Evolutionary conservation across 1,140 invertebrate genomes (phyloP), one percentile per base, ranked within the genome.

Genomic region (Drosophila rhopaloa): DNA sequence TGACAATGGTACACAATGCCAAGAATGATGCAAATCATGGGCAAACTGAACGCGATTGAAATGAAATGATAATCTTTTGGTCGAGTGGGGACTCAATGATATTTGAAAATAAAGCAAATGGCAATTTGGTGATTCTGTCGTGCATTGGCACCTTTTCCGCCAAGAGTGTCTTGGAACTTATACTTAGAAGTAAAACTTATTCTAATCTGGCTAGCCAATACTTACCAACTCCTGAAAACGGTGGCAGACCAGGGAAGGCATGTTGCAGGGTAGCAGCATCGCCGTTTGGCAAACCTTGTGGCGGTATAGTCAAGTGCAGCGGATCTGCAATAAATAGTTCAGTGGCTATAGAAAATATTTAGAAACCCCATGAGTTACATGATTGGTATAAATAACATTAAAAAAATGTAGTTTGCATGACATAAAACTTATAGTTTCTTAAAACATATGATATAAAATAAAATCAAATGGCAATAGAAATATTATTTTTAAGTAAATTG

Each of bases 181-280:
- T 63, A 8, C 38, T 67, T 53, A 29, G 13, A 32, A 9, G 6
- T 51, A 14, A 24, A 29, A 35, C 38, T 62, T 46, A 57, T 13
- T 19, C 19, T 24, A 10, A 16, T 29, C 38, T 40, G 9, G 53
- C n/a, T 35, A 13, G 5, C 9, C 2, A 13, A 40, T 46, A 96
- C 96, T 96, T 95, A 97, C 97, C 97, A 94, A 97, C 97, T 93
- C 97, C 96, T 74, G 97, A 96, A 94, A 98, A 98, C 68, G 97
- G 96, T 93, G 97, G 97, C 94, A 98, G 97, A 90, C 96, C 96
- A 71, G 97, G 94, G 94, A 97, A 98, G 79, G 96, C 95, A 83
- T 96, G 95, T 93, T 97, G 96, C 92, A 97, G 96, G 66, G 97
- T 94, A 46, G 97, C 96, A 65, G 96, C 96, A 79, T 98, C 97